Evolutionary conservation across 2,797 vertebrate genomes (phyloP), one percentile per base, ranked within the genome.

Genomic region (Myiotriccus ornatus): DNA sequence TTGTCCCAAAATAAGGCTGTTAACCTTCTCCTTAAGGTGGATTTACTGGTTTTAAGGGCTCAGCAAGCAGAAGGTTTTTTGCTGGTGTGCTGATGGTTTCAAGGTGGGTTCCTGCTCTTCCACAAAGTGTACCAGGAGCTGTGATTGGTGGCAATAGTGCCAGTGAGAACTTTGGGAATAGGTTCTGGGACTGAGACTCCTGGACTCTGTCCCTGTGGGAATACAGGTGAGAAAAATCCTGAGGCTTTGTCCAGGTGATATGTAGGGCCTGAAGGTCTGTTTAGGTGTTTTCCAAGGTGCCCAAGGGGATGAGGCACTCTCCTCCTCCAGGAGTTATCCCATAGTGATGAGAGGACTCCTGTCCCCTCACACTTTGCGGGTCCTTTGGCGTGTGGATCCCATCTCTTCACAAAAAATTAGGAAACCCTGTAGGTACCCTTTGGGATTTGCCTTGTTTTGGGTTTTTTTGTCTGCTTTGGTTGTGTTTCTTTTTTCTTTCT

Each of bases 331-430:
- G 35, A 64, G 8, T 28, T 39, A 44, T 10, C 52, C 41, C 49
- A 1, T 2, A 22, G 60, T 0, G 1, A 3, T 12, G 39, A 21
- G 8, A 27, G 28, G 30, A 17, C 13, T 19, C 15, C 3, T 6
- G 43, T 8, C 43, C 46, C 12, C 44, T 65, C 15, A 5, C 2
- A 3, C 62, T 34, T 73, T 30, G 12, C 18, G 25, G 35, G 13
- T 20, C 30, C 30, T 89, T 68, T 0, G 1, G 6, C 0, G 0
- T 19, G 22, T 3, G 3, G 10, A 44, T 68, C 44, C 44, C 44
- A 10, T 13, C 22, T 35, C 37, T 22, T 30, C 34, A 8, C 15
- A 22, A 2, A 8, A 59, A 60, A 77, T 53, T 12, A 35, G 12
- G 28, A 55, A 85, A 12, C 4, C 4, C 9, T 3, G 1, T 7